These are phyloP conservation scores for Numenius arquata DNA, from an alignment of 2,113 vertebrate genomes.

Conservation along the genomic window DNA sequence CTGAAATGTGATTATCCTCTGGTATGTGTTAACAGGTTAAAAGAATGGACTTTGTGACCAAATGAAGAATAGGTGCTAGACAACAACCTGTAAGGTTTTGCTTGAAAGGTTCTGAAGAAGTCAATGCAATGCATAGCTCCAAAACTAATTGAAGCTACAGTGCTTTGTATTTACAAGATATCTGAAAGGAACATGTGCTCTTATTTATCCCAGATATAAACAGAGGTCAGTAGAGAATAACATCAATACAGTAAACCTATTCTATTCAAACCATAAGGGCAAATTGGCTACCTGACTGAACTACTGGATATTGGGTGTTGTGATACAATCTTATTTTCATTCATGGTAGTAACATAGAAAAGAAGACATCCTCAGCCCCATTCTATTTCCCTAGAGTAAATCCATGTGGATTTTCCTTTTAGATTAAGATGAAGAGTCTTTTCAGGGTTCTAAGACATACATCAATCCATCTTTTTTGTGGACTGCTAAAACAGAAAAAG, in stretches of 20 bases:
- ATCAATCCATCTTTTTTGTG: background rate
- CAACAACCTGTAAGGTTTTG: background rate
- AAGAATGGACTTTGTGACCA: background rate
- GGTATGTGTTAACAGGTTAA: background rate
- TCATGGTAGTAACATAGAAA: background rate
- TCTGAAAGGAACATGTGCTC: background rate
- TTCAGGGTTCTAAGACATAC: background rate
- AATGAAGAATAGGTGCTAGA: background rate
- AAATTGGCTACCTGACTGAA: background rate
- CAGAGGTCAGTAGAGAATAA: background rate
- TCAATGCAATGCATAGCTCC: background rate
- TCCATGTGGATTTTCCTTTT: background rate
- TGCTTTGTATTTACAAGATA: conserved; percentile 1
- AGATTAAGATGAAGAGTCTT: background rate
- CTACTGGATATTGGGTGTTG: background rate
- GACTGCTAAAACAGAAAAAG: background rate
- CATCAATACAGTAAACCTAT: background rate
- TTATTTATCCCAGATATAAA: conserved; percentile 11
- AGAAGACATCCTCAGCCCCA: background rate
- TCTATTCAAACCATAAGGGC: background rate
- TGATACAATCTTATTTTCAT: background rate
- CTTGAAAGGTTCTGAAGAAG: background rate
- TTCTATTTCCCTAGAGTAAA: conserved; percentile 1
- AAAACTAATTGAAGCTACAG: background rate
- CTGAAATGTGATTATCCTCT: conserved; percentile 11